phyloP scores from a whole-genome alignment of 2,888 invertebrate genomes.

The Daptonema setosum region DNA sequence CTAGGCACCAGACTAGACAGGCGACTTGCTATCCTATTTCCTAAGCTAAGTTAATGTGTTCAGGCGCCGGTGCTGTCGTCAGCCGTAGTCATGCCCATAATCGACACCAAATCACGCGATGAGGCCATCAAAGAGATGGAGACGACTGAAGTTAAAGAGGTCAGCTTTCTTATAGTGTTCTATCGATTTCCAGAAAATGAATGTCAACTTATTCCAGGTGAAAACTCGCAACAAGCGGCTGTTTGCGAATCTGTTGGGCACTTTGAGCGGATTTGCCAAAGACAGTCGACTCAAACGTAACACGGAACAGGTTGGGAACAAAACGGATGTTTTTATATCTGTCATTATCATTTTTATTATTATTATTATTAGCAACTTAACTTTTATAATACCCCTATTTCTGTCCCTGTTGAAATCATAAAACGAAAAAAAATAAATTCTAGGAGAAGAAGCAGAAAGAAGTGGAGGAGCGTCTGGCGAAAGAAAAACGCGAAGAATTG shows the following conservation, averaged over 20 bases:
- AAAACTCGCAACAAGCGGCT: conserved; percentile 69
- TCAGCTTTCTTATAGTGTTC: conserved; percentile 13
- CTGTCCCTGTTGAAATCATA: too few species aligned
- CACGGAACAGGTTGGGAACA: background rate
- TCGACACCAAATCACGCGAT: conserved; percentile 55
- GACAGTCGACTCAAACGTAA: background rate
- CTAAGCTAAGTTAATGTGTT: too few species aligned
- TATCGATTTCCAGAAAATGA: background rate
- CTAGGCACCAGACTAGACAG: too few species aligned
- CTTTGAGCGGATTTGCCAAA: conserved; percentile 35
- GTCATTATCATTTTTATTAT: too few species aligned
- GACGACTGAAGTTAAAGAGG: conserved; percentile 17
- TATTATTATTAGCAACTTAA: too few species aligned
- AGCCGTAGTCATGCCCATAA: conserved; percentile 20
- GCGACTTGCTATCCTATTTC: too few species aligned
- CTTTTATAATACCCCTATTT: too few species aligned
- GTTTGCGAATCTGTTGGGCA: conserved; percentile 75
- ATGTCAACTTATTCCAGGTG: too few species aligned
- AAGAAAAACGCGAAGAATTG: conserved; percentile 62
- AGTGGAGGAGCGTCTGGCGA: conserved; percentile 78
- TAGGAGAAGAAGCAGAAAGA: conserved; percentile 43
- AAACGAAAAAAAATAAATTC: too few species aligned
- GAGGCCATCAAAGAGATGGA: conserved; percentile 60
- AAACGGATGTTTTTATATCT: too few species aligned
- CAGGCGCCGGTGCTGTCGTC: background rate